phyloP scores from a whole-genome alignment of 2,888 invertebrate genomes.

The Ormyrus rosae region DNA sequence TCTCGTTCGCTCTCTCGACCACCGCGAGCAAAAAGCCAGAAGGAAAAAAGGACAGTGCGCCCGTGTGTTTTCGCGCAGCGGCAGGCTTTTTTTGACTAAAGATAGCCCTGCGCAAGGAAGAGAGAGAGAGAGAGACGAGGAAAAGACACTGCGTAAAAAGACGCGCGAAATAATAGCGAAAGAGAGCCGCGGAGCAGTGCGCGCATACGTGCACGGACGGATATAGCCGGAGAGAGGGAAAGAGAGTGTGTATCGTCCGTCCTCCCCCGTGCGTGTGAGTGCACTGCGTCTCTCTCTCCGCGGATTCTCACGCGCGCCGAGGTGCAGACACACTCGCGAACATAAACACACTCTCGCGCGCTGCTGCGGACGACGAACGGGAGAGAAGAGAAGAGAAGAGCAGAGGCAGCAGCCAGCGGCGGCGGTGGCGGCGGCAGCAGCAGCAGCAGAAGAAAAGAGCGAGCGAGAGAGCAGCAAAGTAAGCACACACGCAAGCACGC shows the following conservation, averaged over 20 bases:
- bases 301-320: conserved; percentile 38
- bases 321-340: conserved; percentile 40
- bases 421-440: not conserved
- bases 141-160: conserved; percentile 29
- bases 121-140: conserved; percentile 14
- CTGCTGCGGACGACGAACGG: not conserved
- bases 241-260: conserved; percentile 13
- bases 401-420: conserved; percentile 6
- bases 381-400: not conserved
- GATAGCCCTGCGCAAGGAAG: not conserved
- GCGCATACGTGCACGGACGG: not conserved
- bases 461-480: conserved; percentile 15
- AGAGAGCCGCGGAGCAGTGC: not conserved
- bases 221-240: not conserved
- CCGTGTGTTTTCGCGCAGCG: not conserved
- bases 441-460: not conserved
- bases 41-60: too few relatives aligned
- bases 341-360: conserved; percentile 38
- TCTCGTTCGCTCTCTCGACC: conserved; percentile 18
- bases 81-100: not conserved
- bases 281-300: not conserved
- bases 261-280: not conserved
- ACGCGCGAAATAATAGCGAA: conserved; percentile 1
- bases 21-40: too few relatives aligned
- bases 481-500: conserved; percentile 30